Evolutionary conservation across 2,113 vertebrate genomes (phyloP), one percentile per base, ranked within the genome.

Genomic region (Poicephalus meyeri): DNA sequence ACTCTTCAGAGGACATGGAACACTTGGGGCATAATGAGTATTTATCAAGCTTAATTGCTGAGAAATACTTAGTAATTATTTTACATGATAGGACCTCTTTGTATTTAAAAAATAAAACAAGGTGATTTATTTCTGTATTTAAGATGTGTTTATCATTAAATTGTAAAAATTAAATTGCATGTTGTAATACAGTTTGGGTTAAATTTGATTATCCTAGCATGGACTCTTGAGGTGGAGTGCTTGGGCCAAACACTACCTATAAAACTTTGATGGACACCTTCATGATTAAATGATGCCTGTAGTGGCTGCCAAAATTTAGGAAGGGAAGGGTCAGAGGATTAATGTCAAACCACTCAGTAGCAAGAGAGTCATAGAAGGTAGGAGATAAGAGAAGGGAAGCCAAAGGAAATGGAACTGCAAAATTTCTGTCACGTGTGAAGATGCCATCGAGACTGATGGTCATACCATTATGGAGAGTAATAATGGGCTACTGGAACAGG

Each of bases 21-120:
- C 0, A 52, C 78, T 69, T 87, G 39, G 12, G 28, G 5, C 3
- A 47, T 23, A 19, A 0, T 49, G 16, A 58, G 6, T 61, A 33
- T 28, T 61, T 50, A 61, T 5, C 31, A 61, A 47, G 9, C 13
- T 53, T 64, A 39, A 50, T 39, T 85, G 83, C 79, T 74, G 16
- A 71, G 16, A 81, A 90, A 55, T 14, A 39, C 24, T 61, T 42
- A 35, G 17, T 33, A 41, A 6, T 7, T 50, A 4, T 31, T 86
- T 85, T 64, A 56, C 12, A 7, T 13, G 2, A 66, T 2, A 2
- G 1, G 2, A 52, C 13, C 0, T 9, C 6, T 26, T 33, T n/a
- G 14, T 28, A n/a, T 52, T 73, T 72, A 16, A 37, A 11, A 31
- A 58, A 8, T 1, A 33, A 60, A n/a, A 42, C 39, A 1, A 26